Conservation (phyloP, 1,140 invertebrate genomes). For the Drosophila serrata region DNA sequence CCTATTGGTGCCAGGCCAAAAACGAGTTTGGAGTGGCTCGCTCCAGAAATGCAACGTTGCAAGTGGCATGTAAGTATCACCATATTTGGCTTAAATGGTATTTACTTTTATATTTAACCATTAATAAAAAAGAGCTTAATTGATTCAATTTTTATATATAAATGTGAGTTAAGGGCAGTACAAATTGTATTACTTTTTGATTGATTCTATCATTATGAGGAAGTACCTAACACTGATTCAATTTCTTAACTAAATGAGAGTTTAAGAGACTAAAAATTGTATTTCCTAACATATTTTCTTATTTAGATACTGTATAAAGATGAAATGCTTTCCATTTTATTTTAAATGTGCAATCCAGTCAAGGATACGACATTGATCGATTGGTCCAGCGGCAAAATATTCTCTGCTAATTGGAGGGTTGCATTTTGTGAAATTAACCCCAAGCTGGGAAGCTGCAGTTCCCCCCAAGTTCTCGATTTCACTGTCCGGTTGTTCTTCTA, state of each 20-base stretch:
- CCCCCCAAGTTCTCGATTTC: constrained; percentile 1
- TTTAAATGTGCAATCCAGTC: not conserved
- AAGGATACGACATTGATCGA: constrained; percentile 65
- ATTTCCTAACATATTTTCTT: too few species aligned
- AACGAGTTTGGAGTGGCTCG: constrained; percentile 92
- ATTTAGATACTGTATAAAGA: too few species aligned
- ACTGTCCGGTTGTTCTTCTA: constrained; percentile 36
- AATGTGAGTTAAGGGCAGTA: too few species aligned
- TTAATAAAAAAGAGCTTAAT: not conserved
- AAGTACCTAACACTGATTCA: too few species aligned
- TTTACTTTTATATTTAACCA: not conserved
- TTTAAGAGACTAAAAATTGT: not conserved
- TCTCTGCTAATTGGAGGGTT: constrained; percentile 67
- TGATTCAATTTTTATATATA: not conserved
- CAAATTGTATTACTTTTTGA: too few species aligned
- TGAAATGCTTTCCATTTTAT: not conserved
- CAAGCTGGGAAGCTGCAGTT: constrained; percentile 48
- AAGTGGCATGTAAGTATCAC: constrained; percentile 91
- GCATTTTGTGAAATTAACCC: constrained; percentile 37
- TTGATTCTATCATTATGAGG: too few species aligned
- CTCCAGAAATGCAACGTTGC: constrained; percentile 93
- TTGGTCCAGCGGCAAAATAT: constrained; percentile 54
- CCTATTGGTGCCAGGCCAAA: constrained; percentile 95
- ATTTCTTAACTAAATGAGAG: not conserved
- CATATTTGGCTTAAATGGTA: not conserved